These are phyloP conservation scores for Ovibos moschatus DNA, from an alignment of 2,113 vertebrate species.

Conservation along the genomic window DNA sequence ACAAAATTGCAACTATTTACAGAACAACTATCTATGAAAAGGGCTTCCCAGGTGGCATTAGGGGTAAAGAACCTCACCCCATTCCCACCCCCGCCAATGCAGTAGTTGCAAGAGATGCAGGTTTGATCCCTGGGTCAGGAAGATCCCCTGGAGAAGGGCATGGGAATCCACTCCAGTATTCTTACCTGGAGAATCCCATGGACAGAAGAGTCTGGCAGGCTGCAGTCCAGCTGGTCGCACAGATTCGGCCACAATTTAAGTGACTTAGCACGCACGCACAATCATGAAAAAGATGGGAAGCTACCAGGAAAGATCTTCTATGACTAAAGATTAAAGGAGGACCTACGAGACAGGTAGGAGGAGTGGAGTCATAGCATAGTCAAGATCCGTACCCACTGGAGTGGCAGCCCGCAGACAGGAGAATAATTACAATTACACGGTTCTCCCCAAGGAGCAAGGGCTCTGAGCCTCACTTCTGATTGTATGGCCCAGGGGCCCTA, in stretches of 20 bases:
- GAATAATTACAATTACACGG: not conserved
- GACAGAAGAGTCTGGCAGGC: not conserved
- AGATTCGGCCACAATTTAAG: not conserved
- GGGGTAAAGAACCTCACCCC: not conserved
- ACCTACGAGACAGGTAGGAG: not conserved
- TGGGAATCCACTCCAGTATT: not conserved
- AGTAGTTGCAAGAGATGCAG: not conserved
- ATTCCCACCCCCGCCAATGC: not conserved
- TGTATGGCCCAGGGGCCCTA: not conserved
- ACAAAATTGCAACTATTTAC: not conserved
- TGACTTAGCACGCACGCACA: rapidly evolving
- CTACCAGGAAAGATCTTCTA: not conserved
- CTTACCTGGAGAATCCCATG: not conserved
- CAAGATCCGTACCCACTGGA: not conserved
- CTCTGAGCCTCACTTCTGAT: not conserved
- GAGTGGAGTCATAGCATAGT: not conserved
- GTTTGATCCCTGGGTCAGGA: not conserved
- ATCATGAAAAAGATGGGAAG: not conserved
- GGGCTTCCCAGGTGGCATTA: not conserved
- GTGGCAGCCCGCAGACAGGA: too few species aligned
- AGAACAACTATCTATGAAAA: not conserved
- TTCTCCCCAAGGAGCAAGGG: not conserved
- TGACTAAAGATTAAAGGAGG: not conserved
- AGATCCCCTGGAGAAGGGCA: not conserved
- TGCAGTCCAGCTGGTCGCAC: not conserved